Evolutionary conservation across 2,797 vertebrate species (phyloP), one percentile per base, ranked within the genome.

Genomic region (Pipistrellus nathusii): DNA sequence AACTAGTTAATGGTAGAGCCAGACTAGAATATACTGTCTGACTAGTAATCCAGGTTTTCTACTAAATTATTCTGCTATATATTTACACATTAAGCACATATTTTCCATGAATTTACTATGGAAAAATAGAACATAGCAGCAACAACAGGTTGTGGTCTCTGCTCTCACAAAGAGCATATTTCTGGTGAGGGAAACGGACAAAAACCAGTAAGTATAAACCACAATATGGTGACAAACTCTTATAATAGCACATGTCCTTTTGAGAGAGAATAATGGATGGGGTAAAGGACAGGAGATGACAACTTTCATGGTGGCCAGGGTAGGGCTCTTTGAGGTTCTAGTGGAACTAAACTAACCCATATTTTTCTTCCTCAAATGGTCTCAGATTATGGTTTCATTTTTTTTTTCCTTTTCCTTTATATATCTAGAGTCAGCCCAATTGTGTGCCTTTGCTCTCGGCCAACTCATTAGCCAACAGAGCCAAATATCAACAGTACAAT

Each of bases 161-260:
- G 30, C 9, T 23, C 30, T 93, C 17, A 68, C 8, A 35, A 32
- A 88, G 14, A 84, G 15, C 68, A 17, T 59, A 38, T 95, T 91
- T 92, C 64, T 89, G 78, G 11, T 38, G 30, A 82, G 35, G 41
- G 15, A 84, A 85, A 53, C 3, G 6, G n/a, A 88, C 23, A 83
- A 83, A 90, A 93, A 8, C 27, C 88, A 75, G 25, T 85, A 66
- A 46, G 68, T 69, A 77, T 90, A 78, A 95, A 44, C 6, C n/a
- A 68, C n/a, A 46, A 78, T 41, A 55, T 48, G 89, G 35, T 6
- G 13, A 21, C 27, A 90, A 25, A 84, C 46, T 92, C 3, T 91
- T 88, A 17, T 8, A 83, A 66, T 14, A 85, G 69, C 12, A 72
- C 91, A 64, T 23, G 68, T 85, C 21, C 32, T 93, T 85, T n/a